Evolutionary conservation across 2,113 vertebrate genomes (phyloP), one percentile per base, ranked within the genome.

Genomic region (Jaculus jaculus): DNA sequence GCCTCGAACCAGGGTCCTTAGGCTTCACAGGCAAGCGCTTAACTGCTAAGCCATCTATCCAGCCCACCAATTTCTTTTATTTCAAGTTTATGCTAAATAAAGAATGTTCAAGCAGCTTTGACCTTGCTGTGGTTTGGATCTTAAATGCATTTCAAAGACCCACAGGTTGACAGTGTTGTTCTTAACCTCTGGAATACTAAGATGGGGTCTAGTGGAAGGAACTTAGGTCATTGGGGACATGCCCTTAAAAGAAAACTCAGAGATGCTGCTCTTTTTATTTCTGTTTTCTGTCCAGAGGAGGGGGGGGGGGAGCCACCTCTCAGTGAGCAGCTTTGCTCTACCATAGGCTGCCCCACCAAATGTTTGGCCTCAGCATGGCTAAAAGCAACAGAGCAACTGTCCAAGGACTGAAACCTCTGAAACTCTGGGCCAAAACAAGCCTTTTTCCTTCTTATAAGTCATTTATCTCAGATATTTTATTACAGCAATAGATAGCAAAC

Each of bases 31-130:
- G 42, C 42, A 47, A 47, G 42, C 42, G 8, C 42, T 47, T 47
- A 47, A 8, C 42, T 8, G 8, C 42, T 47, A 8, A 47, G 42
- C 42, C 42, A 47, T 47, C 42, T 47, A 5, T 47, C 42, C 42
- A 47, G 42, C 42, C 8, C n/a, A n/a, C 42, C 8, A 47, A 8
- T 47, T 47, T 47, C 42, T 54, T 54, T 88, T 28, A 85, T 71
- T 75, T 91, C 68, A 77, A 65, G 26, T 60, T 85, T 77, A 85
- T 39, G 51, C 7, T 79, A 12, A 93, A 90, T 68, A 93, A 89
- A 75, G n/a, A 79, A 89, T 82, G 30, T 82, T 60, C 86, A 72
- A 92, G 83, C 3, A 75, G 24, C 47, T 91, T 78, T 65, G 32
- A 90, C 54, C 47, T 60, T 80, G 61, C 61, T 61, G 32, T 20